phyloP scores from a whole-genome alignment of 2,113 vertebrate genomes.

The Poicephalus gulielmi region DNA sequence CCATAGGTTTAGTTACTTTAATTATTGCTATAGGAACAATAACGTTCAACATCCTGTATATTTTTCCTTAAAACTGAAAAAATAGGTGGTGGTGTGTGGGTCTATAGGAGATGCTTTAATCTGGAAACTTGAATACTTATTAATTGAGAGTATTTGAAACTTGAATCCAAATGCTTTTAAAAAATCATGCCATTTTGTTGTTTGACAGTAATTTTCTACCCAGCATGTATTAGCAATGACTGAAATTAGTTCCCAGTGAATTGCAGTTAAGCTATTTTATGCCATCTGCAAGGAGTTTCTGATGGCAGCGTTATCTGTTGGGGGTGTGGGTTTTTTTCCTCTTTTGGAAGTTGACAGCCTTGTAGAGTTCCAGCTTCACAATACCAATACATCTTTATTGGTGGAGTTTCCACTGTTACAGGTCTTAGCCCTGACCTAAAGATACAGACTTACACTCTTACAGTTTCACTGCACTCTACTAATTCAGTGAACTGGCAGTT shows the following conservation, averaged over 20 bases:
- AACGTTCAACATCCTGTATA: not conserved
- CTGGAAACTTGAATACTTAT: slow-evolving; percentile 61
- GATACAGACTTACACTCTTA: not conserved
- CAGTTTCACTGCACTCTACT: not conserved
- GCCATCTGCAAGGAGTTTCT: slow-evolving; percentile 61
- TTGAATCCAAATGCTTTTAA: slow-evolving; percentile 72
- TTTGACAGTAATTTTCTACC: slow-evolving; percentile 81
- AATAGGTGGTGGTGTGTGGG: not conserved
- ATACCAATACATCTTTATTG: not conserved
- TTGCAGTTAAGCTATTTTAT: slow-evolving; percentile 75
- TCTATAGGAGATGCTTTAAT: not conserved
- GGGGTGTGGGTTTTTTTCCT: not conserved
- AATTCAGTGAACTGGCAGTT: not conserved
- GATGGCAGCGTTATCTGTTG: slow-evolving; percentile 46
- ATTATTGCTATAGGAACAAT: not conserved
- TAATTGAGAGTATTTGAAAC: slow-evolving; percentile 65
- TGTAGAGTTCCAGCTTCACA: not conserved
- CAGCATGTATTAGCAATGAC: slow-evolving; percentile 74
- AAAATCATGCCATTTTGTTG: slow-evolving; percentile 74
- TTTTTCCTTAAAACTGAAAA: not conserved
- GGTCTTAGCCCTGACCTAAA: not conserved
- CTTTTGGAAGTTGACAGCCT: not conserved
- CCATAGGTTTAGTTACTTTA: not conserved
- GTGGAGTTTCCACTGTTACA: not conserved
- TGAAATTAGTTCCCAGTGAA: slow-evolving; percentile 80